These are phyloP conservation scores for Eidolon helvum DNA, from an alignment of 2,113 vertebrate genomes.

Conservation along the genomic window DNA sequence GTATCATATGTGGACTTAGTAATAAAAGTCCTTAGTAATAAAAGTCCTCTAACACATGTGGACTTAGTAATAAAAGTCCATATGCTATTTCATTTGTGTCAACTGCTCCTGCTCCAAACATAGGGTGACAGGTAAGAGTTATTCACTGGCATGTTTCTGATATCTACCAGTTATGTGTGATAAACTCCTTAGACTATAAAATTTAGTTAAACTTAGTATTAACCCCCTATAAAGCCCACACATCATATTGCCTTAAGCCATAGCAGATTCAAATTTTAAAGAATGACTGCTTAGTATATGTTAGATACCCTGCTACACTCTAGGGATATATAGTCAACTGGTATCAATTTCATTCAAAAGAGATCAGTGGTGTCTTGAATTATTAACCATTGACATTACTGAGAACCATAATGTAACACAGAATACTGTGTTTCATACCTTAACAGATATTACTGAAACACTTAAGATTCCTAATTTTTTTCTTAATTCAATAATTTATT, in stretches of 20 bases:
- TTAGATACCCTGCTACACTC: neutral
- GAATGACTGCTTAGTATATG: neutral
- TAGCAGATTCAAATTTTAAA: constrained; percentile 8
- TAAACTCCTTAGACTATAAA: neutral
- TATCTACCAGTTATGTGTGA: neutral
- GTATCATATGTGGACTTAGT: neutral
- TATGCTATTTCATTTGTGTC: neutral
- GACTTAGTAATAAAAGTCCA: neutral
- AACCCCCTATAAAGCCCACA: neutral
- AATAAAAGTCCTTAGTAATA: constrained; percentile 10
- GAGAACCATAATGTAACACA: neutral
- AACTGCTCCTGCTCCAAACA: neutral
- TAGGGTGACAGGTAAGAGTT: neutral
- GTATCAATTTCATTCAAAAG: neutral
- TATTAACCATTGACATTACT: neutral
- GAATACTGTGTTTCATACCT: neutral
- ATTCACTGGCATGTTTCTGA: neutral
- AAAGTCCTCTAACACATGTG: constrained; percentile 8
- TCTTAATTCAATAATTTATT: constrained; percentile 17
- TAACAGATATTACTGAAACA: neutral
- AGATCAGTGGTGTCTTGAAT: neutral
- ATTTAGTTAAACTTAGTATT: neutral
- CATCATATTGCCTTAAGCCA: neutral
- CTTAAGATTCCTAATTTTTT: neutral
- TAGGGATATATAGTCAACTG: neutral